Conservation (phyloP, 2,113 vertebrate genomes). For the Alectura lathami region DNA sequence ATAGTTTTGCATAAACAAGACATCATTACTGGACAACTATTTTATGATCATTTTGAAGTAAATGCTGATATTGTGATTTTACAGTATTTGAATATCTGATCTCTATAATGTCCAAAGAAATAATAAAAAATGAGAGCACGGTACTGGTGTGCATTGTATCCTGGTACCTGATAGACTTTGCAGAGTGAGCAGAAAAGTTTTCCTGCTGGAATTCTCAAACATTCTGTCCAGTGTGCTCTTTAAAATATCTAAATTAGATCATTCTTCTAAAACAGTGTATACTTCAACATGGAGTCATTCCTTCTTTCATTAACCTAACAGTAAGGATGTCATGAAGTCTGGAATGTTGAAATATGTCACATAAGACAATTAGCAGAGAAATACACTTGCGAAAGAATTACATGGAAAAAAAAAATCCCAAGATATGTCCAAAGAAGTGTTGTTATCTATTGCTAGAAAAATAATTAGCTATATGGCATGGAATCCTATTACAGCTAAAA, state of each 20-base stretch:
- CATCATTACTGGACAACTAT: not conserved
- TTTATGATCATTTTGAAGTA: not conserved
- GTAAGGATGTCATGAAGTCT: not conserved
- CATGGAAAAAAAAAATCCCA: not conserved
- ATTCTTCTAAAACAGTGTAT: not conserved
- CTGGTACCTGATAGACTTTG: not conserved
- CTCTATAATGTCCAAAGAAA: not conserved
- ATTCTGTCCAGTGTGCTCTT: not conserved
- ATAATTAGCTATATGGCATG: not conserved
- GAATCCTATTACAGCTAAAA: not conserved
- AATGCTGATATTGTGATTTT: not conserved
- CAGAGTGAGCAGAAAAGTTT: not conserved
- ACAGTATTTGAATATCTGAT: not conserved
- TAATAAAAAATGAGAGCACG: not conserved
- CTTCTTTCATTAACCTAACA: not conserved
- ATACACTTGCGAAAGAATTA: not conserved
- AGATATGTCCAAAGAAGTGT: not conserved
- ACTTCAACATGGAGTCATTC: not conserved
- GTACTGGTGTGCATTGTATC: not conserved
- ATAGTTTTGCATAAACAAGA: not conserved
- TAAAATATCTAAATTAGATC: constrained; percentile 33
- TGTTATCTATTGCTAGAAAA: not conserved
- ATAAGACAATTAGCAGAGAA: constrained; percentile 7
- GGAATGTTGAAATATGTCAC: not conserved
- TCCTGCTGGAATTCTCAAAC: not conserved